Percentiles rank a stretch among this genome's conserved stretches.
phyloP scores from a whole-genome alignment of 2,888 invertebrate genomes.

The Noctuana brunneofusca region DNA sequence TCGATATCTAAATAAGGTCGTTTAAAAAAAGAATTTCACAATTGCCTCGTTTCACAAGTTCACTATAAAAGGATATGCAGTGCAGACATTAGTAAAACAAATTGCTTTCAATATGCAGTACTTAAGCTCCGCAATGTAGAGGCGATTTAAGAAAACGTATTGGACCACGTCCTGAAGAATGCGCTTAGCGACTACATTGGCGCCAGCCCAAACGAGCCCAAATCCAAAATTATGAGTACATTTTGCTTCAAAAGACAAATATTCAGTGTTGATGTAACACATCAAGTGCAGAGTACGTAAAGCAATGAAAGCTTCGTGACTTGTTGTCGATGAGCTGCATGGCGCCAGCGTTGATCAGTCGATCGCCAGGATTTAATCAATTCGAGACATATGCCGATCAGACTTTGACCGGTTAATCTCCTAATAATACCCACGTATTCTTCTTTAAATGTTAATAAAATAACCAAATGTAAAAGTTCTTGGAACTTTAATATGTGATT shows the following conservation, averaged over 20 bases:
- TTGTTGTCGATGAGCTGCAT: slow-evolving; percentile 32
- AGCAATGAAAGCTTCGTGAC: slow-evolving; percentile 14
- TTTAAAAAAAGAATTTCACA: slow-evolving; percentile 13
- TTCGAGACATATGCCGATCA: slow-evolving; percentile 22
- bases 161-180: background rate
- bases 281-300: slow-evolving; percentile 7
- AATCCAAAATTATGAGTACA: slow-evolving; percentile 7
- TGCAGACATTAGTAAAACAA: slow-evolving; percentile 7
- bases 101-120: background rate
- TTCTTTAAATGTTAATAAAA: slow-evolving; percentile 14
- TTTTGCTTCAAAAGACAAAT: slow-evolving; percentile 25
- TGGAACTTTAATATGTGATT: slow-evolving; percentile 12
- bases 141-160: slow-evolving; percentile 12
- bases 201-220: slow-evolving; percentile 6
- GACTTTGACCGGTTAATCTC: slow-evolving; percentile 28
- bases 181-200: slow-evolving; percentile 3
- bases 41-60: slow-evolving; percentile 7
- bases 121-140: slow-evolving; percentile 1
- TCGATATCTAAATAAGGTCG: slow-evolving; percentile 12
- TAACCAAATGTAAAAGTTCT: slow-evolving; percentile 12
- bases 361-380: slow-evolving; percentile 30
- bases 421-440: slow-evolving; percentile 8
- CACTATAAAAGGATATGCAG: slow-evolving; percentile 13
- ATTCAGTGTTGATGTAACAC: slow-evolving; percentile 19
- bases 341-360: slow-evolving; percentile 31